Evolutionary conservation across 2,113 vertebrate genomes (phyloP).

Genomic region (Scopus umbretta): DNA sequence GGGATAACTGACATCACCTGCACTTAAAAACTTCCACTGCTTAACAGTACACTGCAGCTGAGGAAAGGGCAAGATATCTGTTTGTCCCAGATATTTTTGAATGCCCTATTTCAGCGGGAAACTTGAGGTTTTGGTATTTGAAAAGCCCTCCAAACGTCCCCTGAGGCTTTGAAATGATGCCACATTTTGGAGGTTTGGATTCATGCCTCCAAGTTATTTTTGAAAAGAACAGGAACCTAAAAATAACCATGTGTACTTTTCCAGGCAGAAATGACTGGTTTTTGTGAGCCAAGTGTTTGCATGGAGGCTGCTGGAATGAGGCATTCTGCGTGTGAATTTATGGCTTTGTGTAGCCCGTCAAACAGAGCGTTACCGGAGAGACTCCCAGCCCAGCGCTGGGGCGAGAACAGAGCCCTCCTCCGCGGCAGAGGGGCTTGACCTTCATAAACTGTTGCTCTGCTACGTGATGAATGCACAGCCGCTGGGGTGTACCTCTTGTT

Average conservation of each 20-base stretch:
- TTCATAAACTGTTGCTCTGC: neutral
- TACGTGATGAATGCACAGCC: neutral
- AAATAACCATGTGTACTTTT: conserved; percentile 65
- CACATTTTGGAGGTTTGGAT: conserved; percentile 24
- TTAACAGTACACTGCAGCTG: neutral
- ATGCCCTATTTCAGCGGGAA: neutral
- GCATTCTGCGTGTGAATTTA: neutral
- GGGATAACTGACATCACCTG: neutral
- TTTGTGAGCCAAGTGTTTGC: conserved; percentile 36
- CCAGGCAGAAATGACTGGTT: conserved; percentile 10
- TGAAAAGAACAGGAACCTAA: conserved; percentile 50
- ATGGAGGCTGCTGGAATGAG: conserved; percentile 15
- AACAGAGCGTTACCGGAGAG: neutral
- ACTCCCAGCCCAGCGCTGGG: neutral
- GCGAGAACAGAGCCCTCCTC: neutral
- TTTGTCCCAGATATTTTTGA: neutral
- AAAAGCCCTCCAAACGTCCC: conserved; percentile 39
- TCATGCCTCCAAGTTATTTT: conserved; percentile 34
- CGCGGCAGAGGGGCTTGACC: neutral
- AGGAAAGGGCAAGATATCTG: neutral
- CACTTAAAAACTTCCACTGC: neutral
- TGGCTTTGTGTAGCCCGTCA: neutral
- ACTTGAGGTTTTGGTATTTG: neutral
- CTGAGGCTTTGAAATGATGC: conserved; percentile 49
- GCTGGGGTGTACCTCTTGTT: neutral